Base-by-base conservation (phyloP, 64 coral and sea anemone species). In the Porites australiensis region DNA sequence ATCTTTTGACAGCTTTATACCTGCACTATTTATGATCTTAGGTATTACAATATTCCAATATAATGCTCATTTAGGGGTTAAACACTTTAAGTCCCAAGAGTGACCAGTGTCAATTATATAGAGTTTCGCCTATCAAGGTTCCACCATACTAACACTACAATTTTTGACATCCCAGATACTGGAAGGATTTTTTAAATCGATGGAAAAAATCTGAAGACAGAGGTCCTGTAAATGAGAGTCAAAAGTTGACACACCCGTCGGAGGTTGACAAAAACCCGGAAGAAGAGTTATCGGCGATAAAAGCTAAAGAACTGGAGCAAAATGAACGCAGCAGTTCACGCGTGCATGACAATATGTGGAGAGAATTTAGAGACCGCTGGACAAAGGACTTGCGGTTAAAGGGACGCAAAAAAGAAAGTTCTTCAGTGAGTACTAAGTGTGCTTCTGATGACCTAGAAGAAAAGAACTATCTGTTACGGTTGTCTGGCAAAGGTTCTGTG, bases 101-200 rank as follows among this genome's bases (percentile, higher is more conserved):
- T 37, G 27, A 2, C 58, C 58, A 59, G 58, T 59, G 58, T 59
- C 58, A 59, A 59, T 59, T 59, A 59, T 13, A 37, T 37, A 37
- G 27, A 37, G 27, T 37, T 37, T 37, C 27, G 27, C 1, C 27
- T 37, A 37, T 37, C 27, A 37, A 37, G 27, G 27, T 37, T 37
- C 27, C 27, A 37, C 27, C 1, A 6, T 23, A 43, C 68, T 22
- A 21, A 71, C 12, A 3, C 20, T 43, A 11, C 8, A 13, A 14
- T 74, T 74, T 74, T 13, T 74, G 27, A 4, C 44, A 44, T 46
- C 14, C 8, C 46, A 84, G 81, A 63, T 68, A 84, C 14, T 84
- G 81, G 81, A 84, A 46, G 20, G 81, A 84, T 69, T 84, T 68
- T 11, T 46, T 84, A n/a, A 46, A 15, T 52, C 81, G 81, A 8